phyloP scores from a whole-genome alignment of 1,140 invertebrate species.

The Hyphantria cunea region DNA sequence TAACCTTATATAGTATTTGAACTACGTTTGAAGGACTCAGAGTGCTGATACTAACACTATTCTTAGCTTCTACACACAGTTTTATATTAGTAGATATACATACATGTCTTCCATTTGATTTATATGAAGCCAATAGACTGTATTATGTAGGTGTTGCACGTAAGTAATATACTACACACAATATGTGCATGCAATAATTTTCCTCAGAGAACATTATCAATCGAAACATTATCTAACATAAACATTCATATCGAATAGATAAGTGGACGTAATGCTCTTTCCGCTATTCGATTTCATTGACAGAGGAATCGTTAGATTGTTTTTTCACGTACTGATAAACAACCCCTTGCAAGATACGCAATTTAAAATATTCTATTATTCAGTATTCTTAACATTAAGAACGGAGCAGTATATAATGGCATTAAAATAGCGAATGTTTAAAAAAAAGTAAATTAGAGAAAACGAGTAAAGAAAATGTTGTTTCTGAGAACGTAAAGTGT shows the following conservation, averaged over 20 bases:
- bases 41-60: no score
- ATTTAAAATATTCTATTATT: no score
- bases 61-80: no score
- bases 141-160: background rate
- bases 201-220: constrained; percentile 13
- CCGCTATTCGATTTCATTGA: background rate
- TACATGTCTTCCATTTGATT: background rate
- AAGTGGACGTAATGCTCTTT: constrained; percentile 1
- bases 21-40: no score
- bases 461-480: constrained; percentile 2
- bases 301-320: background rate
- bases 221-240: constrained; percentile 7
- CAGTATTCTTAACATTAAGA: no score
- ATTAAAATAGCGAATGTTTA: no score
- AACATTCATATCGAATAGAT: constrained; percentile 1
- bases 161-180: background rate
- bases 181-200: background rate
- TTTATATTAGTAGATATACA: background rate
- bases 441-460: no score
- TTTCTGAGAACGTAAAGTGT: constrained; percentile 9
- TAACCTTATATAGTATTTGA: no score
- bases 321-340: background rate
- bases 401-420: no score
- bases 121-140: background rate
- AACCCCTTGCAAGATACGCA: no score